Percentiles rank a stretch among this genome's conserved stretches.
These are phyloP conservation scores for Bactericera cockerelli DNA, from an alignment of 1,140 invertebrate species.

Conservation along the genomic window DNA sequence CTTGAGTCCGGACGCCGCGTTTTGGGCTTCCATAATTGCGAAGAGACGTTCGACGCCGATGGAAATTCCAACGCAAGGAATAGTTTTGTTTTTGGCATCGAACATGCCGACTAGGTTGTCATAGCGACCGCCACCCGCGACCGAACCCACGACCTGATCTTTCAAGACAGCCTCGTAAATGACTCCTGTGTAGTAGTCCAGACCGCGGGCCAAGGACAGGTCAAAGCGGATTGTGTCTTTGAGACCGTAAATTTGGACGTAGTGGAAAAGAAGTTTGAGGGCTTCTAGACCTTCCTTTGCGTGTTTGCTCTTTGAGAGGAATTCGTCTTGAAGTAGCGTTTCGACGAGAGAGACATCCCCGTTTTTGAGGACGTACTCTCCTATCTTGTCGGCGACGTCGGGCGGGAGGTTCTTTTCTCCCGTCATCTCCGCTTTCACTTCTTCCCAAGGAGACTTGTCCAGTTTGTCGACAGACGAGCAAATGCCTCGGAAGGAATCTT, in stretches of 20 bases:
- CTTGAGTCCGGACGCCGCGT: constrained; percentile 22
- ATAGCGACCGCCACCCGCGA: constrained; percentile 55
- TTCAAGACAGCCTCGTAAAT: constrained; percentile 50
- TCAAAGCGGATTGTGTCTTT: constrained; percentile 39
- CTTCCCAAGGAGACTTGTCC: constrained; percentile 49
- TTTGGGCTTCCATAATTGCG: constrained; percentile 42
- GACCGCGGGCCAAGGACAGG: constrained; percentile 48
- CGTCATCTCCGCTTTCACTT: constrained; percentile 46
- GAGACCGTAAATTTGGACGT: constrained; percentile 38
- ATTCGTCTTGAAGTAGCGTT: constrained; percentile 26
- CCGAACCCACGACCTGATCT: constrained; percentile 33
- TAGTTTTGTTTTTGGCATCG: constrained; percentile 36
- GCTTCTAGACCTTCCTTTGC: constrained; percentile 26
- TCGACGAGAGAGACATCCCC: constrained; percentile 39
- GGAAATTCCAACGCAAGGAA: constrained; percentile 55
- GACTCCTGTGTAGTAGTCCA: constrained; percentile 59
- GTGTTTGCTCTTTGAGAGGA: constrained; percentile 12
- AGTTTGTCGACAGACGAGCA: constrained; percentile 57
- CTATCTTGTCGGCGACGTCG: constrained; percentile 42
- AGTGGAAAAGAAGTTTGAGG: constrained; percentile 40
- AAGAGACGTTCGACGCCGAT: constrained; percentile 55
- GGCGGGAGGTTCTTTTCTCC: constrained; percentile 43
- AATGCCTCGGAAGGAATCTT: constrained; percentile 44
- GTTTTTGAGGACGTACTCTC: constrained; percentile 36
- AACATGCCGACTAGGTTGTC: constrained; percentile 57